A percentile compares a stretch with the other conserved stretches of the same genome.
phyloP scores from a whole-genome alignment of 2,888 invertebrate genomes.

The Periphyllus acericola region DNA sequence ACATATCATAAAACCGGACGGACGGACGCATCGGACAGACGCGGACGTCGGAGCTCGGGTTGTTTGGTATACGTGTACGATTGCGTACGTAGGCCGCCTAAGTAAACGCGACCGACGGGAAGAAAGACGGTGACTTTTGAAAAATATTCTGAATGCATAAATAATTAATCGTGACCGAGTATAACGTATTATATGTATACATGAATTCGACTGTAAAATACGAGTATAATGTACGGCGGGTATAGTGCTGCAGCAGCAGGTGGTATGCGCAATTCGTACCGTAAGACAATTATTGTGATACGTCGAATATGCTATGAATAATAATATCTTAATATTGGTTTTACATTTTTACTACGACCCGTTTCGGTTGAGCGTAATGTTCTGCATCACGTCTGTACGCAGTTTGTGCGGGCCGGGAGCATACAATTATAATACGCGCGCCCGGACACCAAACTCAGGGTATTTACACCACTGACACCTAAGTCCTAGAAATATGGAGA shows the following conservation, averaged over 20 bases:
- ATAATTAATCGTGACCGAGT: not conserved
- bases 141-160: not conserved
- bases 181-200: not conserved
- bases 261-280: too few species aligned
- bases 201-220: not conserved
- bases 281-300: too few species aligned
- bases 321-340: too few species aligned
- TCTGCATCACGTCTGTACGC: too few species aligned
- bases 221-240: not conserved
- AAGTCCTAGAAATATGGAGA: too few species aligned
- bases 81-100: not conserved
- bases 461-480: too few species aligned
- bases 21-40: not conserved
- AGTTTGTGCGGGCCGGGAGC: too few species aligned
- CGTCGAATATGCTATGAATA: too few species aligned
- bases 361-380: too few species aligned
- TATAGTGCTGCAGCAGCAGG: not conserved
- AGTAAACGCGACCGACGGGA: not conserved
- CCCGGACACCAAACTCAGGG: too few species aligned
- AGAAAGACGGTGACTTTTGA: not conserved
- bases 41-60: not conserved
- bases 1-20: not conserved
- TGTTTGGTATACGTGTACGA: not conserved
- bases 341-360: too few species aligned
- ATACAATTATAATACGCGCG: too few species aligned